These are phyloP conservation scores for Lates japonicus DNA, from an alignment of 2,797 vertebrate genomes.

Conservation along the genomic window DNA sequence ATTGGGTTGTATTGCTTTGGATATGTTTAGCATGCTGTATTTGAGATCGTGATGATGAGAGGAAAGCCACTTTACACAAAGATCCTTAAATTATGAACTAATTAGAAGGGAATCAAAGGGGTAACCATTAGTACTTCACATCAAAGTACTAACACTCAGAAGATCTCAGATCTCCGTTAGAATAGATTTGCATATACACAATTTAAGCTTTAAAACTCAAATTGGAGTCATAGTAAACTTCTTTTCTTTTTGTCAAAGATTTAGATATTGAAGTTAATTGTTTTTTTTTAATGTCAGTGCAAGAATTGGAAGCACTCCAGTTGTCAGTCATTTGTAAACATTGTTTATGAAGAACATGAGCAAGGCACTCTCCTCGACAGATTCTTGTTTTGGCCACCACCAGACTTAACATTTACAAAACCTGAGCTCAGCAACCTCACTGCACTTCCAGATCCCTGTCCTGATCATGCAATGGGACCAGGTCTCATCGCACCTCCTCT, in stretches of 20 bases:
- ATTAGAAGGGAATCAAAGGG: background rate
- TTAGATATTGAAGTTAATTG: too few species aligned
- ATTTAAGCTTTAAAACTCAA: too few species aligned
- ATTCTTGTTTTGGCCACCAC: background rate
- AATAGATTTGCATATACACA: background rate
- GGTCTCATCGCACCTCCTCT: conserved; percentile 9
- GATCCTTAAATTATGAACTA: background rate
- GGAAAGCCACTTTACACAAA: background rate
- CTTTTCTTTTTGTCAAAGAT: too few species aligned
- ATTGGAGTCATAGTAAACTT: too few species aligned
- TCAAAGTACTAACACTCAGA: background rate
- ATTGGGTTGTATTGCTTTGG: conserved; percentile 8
- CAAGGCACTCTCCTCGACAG: background rate
- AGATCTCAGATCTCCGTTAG: background rate
- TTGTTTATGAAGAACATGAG: background rate
- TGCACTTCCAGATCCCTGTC: background rate
- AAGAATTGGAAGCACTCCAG: too few species aligned
- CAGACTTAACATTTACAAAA: background rate
- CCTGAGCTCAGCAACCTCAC: background rate
- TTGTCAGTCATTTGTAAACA: too few species aligned
- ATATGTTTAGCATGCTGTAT: conserved; percentile 32
- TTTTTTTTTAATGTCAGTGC: too few species aligned
- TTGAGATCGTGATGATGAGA: conserved; percentile 12
- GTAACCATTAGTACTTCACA: background rate
- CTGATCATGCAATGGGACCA: conserved; percentile 1